Evolutionary conservation across 2,888 invertebrate species (phyloP).

Genomic region (Saturnia japonica): DNA sequence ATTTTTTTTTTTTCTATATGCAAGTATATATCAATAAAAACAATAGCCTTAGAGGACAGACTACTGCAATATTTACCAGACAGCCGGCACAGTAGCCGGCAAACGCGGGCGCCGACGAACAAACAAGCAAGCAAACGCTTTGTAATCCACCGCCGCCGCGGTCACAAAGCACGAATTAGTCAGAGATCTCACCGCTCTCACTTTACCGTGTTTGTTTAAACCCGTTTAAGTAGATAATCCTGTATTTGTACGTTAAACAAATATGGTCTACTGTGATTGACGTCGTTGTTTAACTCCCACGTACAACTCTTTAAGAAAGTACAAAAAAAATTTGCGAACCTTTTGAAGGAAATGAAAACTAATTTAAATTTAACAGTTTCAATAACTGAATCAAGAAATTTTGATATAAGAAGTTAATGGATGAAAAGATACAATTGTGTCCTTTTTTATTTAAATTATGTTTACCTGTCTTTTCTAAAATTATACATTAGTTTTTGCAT

Average conservation of each 20-base stretch:
- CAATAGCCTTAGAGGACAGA: background rate
- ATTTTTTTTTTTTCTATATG: no score
- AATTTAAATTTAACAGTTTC: background rate
- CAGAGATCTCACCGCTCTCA: slow-evolving; percentile 19
- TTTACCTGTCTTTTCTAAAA: no score
- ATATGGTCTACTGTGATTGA: slow-evolving; percentile 5
- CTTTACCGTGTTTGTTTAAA: slow-evolving; percentile 19
- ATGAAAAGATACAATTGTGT: no score
- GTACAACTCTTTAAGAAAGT: background rate
- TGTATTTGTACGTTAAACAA: slow-evolving; percentile 12
- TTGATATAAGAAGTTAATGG: no score
- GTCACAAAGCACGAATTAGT: slow-evolving; percentile 21
- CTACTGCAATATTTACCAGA: slow-evolving; percentile 9
- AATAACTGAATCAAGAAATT: background rate
- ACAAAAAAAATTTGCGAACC: background rate
- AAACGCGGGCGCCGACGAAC: slow-evolving; percentile 33
- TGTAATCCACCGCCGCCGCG: slow-evolving; percentile 19
- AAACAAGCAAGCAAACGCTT: slow-evolving; percentile 22
- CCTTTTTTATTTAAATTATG: no score
- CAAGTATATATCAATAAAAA: background rate
- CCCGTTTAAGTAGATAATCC: slow-evolving; percentile 22
- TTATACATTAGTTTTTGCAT: no score
- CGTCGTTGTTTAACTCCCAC: background rate
- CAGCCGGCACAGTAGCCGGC: slow-evolving; percentile 6
- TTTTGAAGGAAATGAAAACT: background rate